phyloP scores from a whole-genome alignment of 2,797 vertebrate genomes.

The Florisuga fusca region DNA sequence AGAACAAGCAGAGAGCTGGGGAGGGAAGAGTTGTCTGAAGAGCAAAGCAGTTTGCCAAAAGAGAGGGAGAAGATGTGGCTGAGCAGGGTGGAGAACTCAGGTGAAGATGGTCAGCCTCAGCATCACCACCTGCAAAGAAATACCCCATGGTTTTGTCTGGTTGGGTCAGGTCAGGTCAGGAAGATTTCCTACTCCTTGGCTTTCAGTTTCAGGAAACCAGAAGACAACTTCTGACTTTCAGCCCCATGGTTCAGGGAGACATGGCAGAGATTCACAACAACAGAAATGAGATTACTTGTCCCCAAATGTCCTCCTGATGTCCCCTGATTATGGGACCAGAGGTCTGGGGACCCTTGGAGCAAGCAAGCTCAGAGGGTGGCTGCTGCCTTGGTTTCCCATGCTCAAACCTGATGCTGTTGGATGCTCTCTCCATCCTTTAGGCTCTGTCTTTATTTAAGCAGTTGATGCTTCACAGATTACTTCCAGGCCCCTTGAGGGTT shows the following conservation, averaged over 20 bases:
- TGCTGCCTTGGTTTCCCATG: neutral
- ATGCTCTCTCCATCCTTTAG: neutral
- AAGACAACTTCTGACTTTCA: neutral
- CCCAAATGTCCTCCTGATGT: neutral
- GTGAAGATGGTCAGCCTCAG: neutral
- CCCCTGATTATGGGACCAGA: neutral
- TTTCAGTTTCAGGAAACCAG: neutral
- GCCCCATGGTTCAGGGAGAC: neutral
- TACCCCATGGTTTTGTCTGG: neutral
- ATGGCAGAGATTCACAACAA: neutral
- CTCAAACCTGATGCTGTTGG: neutral
- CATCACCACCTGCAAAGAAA: neutral
- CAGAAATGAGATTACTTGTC: neutral
- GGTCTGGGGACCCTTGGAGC: neutral
- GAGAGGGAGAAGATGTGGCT: neutral
- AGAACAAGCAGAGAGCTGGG: neutral
- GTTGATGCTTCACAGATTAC: conserved; percentile 13
- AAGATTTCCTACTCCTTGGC: neutral
- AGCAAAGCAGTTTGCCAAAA: neutral
- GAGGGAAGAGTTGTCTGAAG: neutral
- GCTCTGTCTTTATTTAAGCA: neutral
- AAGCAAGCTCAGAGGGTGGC: neutral
- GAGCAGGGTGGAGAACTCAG: neutral
- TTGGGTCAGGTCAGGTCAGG: neutral
- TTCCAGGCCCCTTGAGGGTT: conserved; percentile 12